Percentiles rank a stretch among this genome's conserved stretches.
These are phyloP conservation scores for Argya squamiceps DNA, from an alignment of 2,797 vertebrate genomes.

Conservation along the genomic window DNA sequence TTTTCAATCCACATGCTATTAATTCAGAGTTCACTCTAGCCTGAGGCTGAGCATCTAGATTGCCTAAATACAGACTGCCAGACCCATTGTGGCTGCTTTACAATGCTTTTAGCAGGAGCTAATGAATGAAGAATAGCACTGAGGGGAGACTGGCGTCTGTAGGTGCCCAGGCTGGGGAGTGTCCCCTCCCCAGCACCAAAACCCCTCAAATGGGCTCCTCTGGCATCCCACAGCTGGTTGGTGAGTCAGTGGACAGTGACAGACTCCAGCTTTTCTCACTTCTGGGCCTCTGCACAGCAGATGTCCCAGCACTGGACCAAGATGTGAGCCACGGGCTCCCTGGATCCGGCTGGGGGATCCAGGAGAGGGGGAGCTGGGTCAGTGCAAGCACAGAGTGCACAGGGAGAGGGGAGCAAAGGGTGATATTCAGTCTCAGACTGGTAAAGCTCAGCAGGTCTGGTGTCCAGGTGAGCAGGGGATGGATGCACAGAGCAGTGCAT, in stretches of 20 bases:
- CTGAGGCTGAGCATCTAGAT: neutral
- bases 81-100: neutral
- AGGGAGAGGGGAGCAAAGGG: neutral
- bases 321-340: accelerated
- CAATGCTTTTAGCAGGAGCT: neutral
- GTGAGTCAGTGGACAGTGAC: neutral
- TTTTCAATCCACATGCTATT: neutral
- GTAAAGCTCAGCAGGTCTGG: no score
- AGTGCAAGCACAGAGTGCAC: accelerated
- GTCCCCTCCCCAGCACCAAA: neutral
- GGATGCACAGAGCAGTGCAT: neutral
- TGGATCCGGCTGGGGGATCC: accelerated
- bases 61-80: neutral
- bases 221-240: neutral
- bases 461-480: neutral
- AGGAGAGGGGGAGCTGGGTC: accelerated
- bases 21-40: neutral
- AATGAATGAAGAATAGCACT: neutral
- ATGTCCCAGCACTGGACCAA: accelerated
- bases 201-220: neutral
- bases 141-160: no score
- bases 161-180: accelerated
- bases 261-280: neutral
- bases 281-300: neutral
- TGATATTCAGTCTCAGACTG: neutral